Evolutionary conservation across 1,140 invertebrate species (phyloP), one percentile per base, ranked within the genome.

Genomic region (Psilanteris sp.): DNA sequence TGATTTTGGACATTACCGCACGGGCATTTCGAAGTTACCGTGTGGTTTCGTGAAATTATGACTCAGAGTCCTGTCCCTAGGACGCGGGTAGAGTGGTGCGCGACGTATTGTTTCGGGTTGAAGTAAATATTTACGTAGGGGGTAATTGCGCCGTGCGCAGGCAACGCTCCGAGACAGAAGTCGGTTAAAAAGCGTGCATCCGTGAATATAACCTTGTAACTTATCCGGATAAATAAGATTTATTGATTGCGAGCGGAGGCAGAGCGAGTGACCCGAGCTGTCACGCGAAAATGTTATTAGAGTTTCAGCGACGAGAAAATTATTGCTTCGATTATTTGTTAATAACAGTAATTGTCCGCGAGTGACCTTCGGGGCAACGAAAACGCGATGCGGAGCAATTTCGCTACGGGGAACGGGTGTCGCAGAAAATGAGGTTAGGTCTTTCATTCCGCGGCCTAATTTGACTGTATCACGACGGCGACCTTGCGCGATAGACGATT

Each of bases 211-310:
- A 32, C 52, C 52, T 37, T 31, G 9, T 59, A 59, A 59, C 55
- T 27, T 36, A 36, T 46, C 46, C 36, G 44, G 55, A 59, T 59
- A 37, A 37, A 48, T 36, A 61, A 61, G 24, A 61, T 61, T 46
- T 37, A 61, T 61, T 6, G 55, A 46, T 37, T 37, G 29, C 26
- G 4, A 16, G n/a, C n/a, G n/a, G n/a, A n/a, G n/a, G n/a, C n/a
- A 7, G 9, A 41, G 20, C 18, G 37, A 26, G 37, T 15, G 39
- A 27, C 8, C 4, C n/a, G n/a, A 8, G 10, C 20, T 48, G 55
- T 61, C 55, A 61, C 55, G 55, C 55, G 43, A 61, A 61, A 61
- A 46, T 20, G 43, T 37, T 61, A 61, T 61, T 61, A 46, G 39
- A 26, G 41, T 37, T 61, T 29, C 16, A 44, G 55, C 5, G 32